Conservation (phyloP, 2,888 invertebrate genomes). For the Melipona beecheii region DNA sequence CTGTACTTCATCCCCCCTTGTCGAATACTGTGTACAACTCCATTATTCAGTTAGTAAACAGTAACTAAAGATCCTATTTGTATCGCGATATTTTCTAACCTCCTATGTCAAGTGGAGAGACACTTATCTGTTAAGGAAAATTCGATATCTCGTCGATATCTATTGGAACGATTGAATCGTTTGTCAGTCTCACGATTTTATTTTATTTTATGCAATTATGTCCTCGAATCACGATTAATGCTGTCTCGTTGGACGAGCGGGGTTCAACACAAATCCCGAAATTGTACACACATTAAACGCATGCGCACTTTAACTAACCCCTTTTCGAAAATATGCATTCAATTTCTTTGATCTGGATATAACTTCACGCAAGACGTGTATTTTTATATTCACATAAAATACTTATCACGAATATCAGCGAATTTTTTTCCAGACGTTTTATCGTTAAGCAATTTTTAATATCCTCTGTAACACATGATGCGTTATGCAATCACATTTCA, state of each 20-base stretch:
- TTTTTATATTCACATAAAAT: neutral
- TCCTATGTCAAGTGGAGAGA: neutral
- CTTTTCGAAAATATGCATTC: constrained; percentile 26
- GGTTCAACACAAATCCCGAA: neutral
- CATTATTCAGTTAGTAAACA: neutral
- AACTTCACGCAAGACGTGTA: neutral
- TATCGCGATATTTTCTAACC: constrained; percentile 29
- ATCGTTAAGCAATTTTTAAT: neutral
- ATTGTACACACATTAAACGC: constrained; percentile 15
- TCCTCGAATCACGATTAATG: neutral
- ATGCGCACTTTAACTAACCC: constrained; percentile 27
- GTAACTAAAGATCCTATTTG: no score
- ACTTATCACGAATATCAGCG: neutral
- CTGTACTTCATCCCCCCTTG: constrained; percentile 8
- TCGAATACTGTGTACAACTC: neutral
- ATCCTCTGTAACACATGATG: neutral
- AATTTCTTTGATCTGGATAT: neutral
- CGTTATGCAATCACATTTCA: neutral
- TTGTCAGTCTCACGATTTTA: neutral
- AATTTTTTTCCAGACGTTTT: neutral
- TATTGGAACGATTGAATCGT: neutral
- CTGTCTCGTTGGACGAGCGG: neutral
- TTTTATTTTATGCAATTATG: neutral
- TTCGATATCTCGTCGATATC: neutral
- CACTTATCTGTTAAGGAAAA: neutral